These are phyloP conservation scores for Erethizon dorsatum DNA, from an alignment of 2,797 vertebrate genomes.

Conservation along the genomic window DNA sequence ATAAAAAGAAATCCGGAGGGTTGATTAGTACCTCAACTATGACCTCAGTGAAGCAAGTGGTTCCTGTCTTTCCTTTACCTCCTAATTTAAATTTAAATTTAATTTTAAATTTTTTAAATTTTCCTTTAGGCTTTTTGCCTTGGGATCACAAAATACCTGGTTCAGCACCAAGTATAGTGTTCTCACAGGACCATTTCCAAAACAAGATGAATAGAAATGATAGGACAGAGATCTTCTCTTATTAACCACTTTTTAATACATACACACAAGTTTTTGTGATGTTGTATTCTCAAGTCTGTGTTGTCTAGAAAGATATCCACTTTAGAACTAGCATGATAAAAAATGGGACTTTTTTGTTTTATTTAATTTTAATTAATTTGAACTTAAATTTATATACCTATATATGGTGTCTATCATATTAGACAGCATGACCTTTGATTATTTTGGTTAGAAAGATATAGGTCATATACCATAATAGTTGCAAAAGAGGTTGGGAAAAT, in stretches of 20 bases:
- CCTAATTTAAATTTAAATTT: neutral
- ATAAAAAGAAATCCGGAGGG: neutral
- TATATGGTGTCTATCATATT: neutral
- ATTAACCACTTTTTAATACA: neutral
- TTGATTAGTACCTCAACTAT: neutral
- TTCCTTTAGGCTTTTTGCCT: slow-evolving; percentile 33
- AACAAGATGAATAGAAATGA: neutral
- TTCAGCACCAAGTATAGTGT: neutral
- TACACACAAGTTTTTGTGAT: neutral
- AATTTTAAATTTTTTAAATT: neutral
- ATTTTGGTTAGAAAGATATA: neutral
- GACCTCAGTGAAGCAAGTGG: neutral
- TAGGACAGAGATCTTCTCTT: neutral
- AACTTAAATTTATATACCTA: neutral
- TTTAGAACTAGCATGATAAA: neutral
- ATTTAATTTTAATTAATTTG: neutral
- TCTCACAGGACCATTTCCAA: neutral
- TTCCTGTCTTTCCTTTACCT: neutral
- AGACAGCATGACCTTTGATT: neutral
- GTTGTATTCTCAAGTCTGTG: neutral
- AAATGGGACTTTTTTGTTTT: slow-evolving; percentile 12
- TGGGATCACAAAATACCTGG: neutral
- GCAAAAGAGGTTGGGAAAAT: neutral
- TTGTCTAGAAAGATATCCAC: neutral
- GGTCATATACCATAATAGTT: neutral